Conservation (phyloP, 2,888 invertebrate genomes). For the Acleris emargana region DNA sequence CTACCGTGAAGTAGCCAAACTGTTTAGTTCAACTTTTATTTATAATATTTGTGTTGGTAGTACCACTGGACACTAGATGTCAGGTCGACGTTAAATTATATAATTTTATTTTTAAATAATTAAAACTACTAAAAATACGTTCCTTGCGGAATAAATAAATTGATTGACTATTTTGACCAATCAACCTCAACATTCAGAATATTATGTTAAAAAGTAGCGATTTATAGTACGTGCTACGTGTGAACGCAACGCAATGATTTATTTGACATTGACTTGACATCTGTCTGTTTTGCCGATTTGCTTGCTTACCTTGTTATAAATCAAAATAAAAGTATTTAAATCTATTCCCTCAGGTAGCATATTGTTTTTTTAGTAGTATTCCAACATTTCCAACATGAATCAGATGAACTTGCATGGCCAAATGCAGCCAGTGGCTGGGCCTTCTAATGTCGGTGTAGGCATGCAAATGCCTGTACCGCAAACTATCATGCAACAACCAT, state of each 20-base stretch:
- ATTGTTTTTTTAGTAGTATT: background rate
- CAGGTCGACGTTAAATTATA: background rate
- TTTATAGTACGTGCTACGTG: no score
- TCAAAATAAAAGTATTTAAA: background rate
- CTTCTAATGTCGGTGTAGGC: slow-evolving; percentile 66
- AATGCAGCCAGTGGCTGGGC: slow-evolving; percentile 68
- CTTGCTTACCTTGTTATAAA: background rate
- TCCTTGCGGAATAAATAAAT: no score
- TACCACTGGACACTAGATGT: slow-evolving; percentile 10
- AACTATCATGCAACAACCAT: slow-evolving; percentile 69
- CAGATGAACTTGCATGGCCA: slow-evolving; percentile 80
- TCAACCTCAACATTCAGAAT: no score
- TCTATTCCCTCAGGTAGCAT: background rate
- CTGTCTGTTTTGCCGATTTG: no score
- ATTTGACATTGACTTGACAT: no score
- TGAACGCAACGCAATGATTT: no score
- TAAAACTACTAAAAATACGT: no score
- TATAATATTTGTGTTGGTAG: background rate
- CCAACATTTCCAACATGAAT: slow-evolving; percentile 68
- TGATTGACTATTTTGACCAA: no score
- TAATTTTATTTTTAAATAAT: no score
- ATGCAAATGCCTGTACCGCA: slow-evolving; percentile 76
- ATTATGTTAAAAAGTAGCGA: no score
- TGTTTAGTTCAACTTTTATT: background rate
- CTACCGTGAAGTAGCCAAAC: slow-evolving; percentile 9